Evolutionary conservation across 53 echinoderm and acorn worm genomes (phyloP), one percentile per base, ranked within the genome.

Genomic region (Henricia sp.): DNA sequence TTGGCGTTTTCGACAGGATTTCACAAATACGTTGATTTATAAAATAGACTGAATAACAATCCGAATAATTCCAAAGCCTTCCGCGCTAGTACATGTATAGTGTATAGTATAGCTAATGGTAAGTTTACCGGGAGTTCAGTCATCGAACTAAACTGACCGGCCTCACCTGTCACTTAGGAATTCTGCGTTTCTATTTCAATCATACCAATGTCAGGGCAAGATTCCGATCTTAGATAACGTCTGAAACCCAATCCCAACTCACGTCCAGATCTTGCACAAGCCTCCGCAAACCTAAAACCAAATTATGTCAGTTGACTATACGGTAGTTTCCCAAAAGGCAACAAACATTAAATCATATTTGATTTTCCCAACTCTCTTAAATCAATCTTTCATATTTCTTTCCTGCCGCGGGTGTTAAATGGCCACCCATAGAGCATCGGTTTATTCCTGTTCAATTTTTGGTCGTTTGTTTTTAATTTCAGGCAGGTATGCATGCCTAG

Each of bases 401-500:
- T 34, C 30, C 63, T 8, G 35, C 59, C 76, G 40, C 26, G 39
- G 36, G 59, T 58, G 57, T n/a, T 25, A 29, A 23, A 13, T 9
- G 76, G 39, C 76, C 76, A 76, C 76, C 76, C 76, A 76, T 59
- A 28, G 76, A 59, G 76, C 3, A 34, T 2, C 29, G n/a, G 41
- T 28, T 76, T 28, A 25, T 37, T 12, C 62, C 62, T 17, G 62
- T 60, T 60, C 13, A 60, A 60, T 63, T 32, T 77, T 58, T 30
- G 44, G 12, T 46, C 63, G 80, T 80, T 80, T 80, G 80, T 80
- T 80, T 80, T 80, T 80, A 62, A 80, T 80, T 80, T 44, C 80
- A 63, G 34, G 32, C 19, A 80, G 64, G 80, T 48, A 80, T 80
- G 80, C 46, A 64, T 34, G 80, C 80, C 80, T 64, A 80, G 63